These are phyloP conservation scores for Bruchidius siliquastri DNA, from an alignment of 2,888 invertebrate species.

Conservation along the genomic window DNA sequence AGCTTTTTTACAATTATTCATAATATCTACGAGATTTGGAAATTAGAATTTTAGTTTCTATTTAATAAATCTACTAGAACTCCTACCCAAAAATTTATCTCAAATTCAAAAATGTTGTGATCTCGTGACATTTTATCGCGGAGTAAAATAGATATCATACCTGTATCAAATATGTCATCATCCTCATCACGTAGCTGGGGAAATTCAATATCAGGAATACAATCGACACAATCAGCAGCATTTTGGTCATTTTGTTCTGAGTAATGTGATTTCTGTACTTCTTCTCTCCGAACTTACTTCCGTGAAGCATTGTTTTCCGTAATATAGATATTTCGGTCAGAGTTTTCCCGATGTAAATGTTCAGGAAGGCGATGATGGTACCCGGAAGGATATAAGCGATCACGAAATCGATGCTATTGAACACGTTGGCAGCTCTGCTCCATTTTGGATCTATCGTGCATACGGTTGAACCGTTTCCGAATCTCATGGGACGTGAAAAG, in stretches of 20 bases:
- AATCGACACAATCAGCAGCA: conserved; percentile 76
- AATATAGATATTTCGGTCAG: conserved; percentile 50
- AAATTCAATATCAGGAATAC: conserved; percentile 74
- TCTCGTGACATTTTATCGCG: no score
- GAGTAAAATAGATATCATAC: conserved; percentile 12
- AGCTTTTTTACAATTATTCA: no score
- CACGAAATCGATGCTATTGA: conserved; percentile 68
- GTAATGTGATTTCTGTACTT: conserved; percentile 36
- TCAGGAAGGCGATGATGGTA: conserved; percentile 63
- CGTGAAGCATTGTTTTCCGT: conserved; percentile 27
- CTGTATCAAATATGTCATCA: conserved; percentile 23
- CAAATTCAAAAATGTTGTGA: no score
- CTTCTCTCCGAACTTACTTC: conserved; percentile 27
- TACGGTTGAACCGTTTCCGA: conserved; percentile 24
- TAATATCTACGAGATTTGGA: no score
- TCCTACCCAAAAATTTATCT: no score
- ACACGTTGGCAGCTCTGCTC: conserved; percentile 55
- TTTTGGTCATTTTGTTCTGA: conserved; percentile 71
- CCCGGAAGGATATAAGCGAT: conserved; percentile 72
- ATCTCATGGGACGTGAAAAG: conserved; percentile 31
- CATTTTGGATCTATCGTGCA: conserved; percentile 53
- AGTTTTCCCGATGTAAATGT: conserved; percentile 63
- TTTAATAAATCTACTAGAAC: no score
- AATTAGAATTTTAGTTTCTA: no score
- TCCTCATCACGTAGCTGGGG: conserved; percentile 68